Conservation (phyloP, 2,113 vertebrate genomes). For the Paratilapia polleni region DNA sequence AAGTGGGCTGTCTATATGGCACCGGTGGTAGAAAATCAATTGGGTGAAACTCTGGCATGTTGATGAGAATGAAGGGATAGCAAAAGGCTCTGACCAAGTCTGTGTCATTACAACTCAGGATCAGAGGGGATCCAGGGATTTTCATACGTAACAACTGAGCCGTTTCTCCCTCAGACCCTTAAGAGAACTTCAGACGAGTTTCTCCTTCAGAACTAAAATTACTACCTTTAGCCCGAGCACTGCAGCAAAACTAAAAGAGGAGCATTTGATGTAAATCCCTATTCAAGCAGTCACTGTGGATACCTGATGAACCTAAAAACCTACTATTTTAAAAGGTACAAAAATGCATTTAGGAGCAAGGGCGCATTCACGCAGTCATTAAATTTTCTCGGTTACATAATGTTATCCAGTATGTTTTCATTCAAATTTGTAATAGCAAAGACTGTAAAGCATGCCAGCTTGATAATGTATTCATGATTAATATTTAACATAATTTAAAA, state of each 20-base stretch:
- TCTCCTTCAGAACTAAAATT: conserved; percentile 36
- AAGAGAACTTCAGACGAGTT: conserved; percentile 51
- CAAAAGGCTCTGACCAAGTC: conserved; percentile 32
- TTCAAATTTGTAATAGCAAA: conserved; percentile 66
- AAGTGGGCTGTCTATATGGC: conserved; percentile 4
- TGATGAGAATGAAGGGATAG: conserved; percentile 47
- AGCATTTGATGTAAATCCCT: conserved; percentile 37
- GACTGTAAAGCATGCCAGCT: conserved; percentile 50
- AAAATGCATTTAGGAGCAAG: conserved; percentile 6
- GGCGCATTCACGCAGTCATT: neutral
- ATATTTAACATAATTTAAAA: conserved; percentile 80
- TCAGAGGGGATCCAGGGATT: conserved; percentile 60
- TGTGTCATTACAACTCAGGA: conserved; percentile 61
- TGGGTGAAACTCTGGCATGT: conserved; percentile 36
- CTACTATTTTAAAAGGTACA: conserved; percentile 3
- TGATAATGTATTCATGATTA: conserved; percentile 77
- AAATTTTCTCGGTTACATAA: conserved; percentile 53
- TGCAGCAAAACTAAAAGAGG: conserved; percentile 14
- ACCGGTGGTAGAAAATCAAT: conserved; percentile 53
- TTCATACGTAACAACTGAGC: conserved; percentile 48
- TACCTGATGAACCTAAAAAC: conserved; percentile 7
- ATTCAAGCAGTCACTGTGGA: neutral
- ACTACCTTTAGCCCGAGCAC: conserved; percentile 32
- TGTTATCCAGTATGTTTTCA: conserved; percentile 45
- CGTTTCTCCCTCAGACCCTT: conserved; percentile 43